Conservation (phyloP, 2,797 vertebrate species). For the Iguana delicatissima region DNA sequence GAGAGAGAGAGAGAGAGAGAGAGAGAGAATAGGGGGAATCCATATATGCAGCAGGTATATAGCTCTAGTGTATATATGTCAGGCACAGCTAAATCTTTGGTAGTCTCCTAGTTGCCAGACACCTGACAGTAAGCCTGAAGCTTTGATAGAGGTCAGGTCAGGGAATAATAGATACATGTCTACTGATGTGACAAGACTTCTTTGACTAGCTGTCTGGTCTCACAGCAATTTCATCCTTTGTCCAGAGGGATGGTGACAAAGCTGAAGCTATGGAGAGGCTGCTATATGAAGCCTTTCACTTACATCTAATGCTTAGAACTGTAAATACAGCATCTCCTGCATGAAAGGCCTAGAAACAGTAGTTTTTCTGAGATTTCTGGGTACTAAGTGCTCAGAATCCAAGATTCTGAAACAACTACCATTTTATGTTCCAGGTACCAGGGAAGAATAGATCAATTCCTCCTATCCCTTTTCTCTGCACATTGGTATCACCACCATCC, state of each 20-base stretch:
- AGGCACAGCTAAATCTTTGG: neutral
- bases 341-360: no score
- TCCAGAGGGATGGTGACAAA: neutral
- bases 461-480: no score
- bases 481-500: no score
- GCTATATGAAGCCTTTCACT: neutral
- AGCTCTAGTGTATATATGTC: neutral
- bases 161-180: neutral
- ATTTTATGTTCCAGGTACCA: neutral
- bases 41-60: neutral
- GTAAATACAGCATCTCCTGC: neutral
- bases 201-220: neutral
- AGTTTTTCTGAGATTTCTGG: neutral
- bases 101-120: neutral
- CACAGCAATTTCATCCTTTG: neutral
- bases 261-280: neutral
- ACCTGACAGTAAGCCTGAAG: neutral
- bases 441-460: neutral
- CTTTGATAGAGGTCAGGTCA: neutral
- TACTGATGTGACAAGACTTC: neutral
- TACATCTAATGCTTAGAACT: neutral
- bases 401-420: neutral
- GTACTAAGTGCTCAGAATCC: no score
- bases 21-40: neutral
- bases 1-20: neutral